Conservation (phyloP, 2,888 invertebrate genomes). For the Caenorhabditis japonica region DNA sequence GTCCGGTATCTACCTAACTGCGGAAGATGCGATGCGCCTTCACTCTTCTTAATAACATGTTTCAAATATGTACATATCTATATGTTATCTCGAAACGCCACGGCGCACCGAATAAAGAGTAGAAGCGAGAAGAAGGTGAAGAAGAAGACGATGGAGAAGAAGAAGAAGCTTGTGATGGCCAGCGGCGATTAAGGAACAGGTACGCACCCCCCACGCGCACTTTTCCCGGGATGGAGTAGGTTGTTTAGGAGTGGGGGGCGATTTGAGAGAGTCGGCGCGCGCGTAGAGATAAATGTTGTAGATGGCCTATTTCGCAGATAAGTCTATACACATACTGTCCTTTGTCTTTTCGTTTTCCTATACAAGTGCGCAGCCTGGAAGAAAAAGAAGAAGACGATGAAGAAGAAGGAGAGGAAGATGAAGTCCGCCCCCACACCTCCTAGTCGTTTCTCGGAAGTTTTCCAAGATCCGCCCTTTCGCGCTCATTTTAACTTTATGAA, state of each 20-base stretch:
- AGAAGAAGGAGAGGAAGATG: too few species aligned
- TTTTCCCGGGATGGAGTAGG: constrained; percentile 39
- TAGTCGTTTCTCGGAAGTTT: constrained; percentile 21
- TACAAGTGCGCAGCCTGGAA: constrained; percentile 50
- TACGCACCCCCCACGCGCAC: constrained; percentile 34
- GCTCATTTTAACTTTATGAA: constrained; percentile 54
- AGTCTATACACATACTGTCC: constrained; percentile 50
- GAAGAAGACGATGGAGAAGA: too few species aligned
- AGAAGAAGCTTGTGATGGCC: constrained; percentile 38
- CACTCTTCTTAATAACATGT: constrained; percentile 40
- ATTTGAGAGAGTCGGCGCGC: constrained; percentile 37
- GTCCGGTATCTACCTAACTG: constrained; percentile 48
- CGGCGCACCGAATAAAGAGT: too few species aligned
- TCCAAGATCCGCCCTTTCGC: constrained; percentile 16
- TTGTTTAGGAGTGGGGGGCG: constrained; percentile 36
- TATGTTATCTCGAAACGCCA: constrained; percentile 48
- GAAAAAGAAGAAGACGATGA: too few species aligned
- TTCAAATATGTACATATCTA: constrained; percentile 50
- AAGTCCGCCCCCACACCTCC: constrained; percentile 12
- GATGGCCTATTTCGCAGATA: constrained; percentile 58
- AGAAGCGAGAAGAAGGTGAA: constrained; percentile 14
- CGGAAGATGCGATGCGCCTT: constrained; percentile 19
- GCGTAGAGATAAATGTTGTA: constrained; percentile 56
- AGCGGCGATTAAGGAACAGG: constrained; percentile 55
- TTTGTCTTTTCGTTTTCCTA: constrained; percentile 46